A percentile compares a stretch with the other conserved stretches of the same genome.
phyloP scores from a whole-genome alignment of 2,113 vertebrate genomes.

The Poicephalus meyeri region DNA sequence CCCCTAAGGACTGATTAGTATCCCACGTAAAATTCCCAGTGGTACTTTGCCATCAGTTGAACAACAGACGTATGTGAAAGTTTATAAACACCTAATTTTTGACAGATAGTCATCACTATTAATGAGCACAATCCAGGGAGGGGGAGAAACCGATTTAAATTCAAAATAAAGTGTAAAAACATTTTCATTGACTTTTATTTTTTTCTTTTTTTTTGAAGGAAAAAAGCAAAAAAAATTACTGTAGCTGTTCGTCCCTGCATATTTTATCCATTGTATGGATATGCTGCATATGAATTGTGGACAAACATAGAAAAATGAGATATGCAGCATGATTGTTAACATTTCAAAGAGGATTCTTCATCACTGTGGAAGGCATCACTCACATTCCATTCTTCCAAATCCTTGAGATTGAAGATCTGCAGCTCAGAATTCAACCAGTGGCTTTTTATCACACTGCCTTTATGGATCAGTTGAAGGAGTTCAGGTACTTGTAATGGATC shows the following conservation, averaged over 20 bases:
- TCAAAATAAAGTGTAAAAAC: background rate
- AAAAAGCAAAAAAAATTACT: background rate
- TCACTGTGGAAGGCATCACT: constrained; percentile 18
- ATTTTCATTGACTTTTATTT: background rate
- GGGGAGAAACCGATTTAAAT: background rate
- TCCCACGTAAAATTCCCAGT: background rate
- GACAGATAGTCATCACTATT: background rate
- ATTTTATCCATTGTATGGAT: background rate
- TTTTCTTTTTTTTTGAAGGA: background rate
- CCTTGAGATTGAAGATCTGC: background rate
- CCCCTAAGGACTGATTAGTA: background rate
- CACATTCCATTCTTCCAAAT: background rate
- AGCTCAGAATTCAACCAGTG: constrained; percentile 26
- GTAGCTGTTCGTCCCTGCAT: background rate
- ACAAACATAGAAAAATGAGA: constrained; percentile 12
- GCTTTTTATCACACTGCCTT: constrained; percentile 40
- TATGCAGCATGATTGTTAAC: background rate
- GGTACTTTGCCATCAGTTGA: background rate
- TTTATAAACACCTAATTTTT: background rate
- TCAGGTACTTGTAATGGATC: constrained; percentile 46
- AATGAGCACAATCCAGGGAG: background rate
- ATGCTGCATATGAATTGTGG: constrained; percentile 15
- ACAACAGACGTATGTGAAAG: background rate
- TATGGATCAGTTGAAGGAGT: constrained; percentile 20
- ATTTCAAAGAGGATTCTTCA: constrained; percentile 29